phyloP scores from a whole-genome alignment of 2,797 vertebrate genomes.

The Diglossa cyanea region DNA sequence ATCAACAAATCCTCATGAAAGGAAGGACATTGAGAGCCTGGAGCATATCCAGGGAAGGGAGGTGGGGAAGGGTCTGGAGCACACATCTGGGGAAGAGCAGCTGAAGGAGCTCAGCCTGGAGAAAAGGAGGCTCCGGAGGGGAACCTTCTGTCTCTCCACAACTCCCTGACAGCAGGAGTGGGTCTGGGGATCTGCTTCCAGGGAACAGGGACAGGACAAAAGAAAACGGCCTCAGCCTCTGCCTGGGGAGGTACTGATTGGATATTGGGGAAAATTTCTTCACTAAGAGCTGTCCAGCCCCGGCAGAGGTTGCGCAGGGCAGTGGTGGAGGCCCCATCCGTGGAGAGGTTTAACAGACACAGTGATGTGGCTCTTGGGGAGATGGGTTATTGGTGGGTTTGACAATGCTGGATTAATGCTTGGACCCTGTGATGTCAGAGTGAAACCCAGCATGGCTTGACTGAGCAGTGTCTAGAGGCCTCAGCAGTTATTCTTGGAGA shows the following conservation, averaged over 20 bases:
- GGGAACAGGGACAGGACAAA: not conserved
- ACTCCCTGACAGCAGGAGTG: rapidly evolving
- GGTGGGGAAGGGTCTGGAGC: not conserved
- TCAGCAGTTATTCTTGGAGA: not conserved
- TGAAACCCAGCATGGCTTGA: not conserved
- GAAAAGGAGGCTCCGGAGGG: not conserved
- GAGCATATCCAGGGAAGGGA: not conserved
- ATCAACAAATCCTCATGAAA: rapidly evolving
- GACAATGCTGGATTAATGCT: not conserved
- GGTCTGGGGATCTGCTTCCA: not conserved
- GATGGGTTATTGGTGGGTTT: not conserved
- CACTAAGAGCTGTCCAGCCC: not conserved
- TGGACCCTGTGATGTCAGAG: not conserved
- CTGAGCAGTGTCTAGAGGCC: not conserved
- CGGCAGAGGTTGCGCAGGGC: not conserved
- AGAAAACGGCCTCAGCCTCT: rapidly evolving
- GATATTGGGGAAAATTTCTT: not conserved
- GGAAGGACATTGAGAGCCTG: not conserved
- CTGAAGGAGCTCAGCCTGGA: not conserved
- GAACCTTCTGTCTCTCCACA: not conserved
- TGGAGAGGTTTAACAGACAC: not conserved
- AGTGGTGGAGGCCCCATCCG: not conserved
- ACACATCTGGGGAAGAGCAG: not conserved
- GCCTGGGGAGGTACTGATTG: not conserved
- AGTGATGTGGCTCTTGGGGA: not conserved